phyloP scores from a whole-genome alignment of 2,113 vertebrate genomes.

The Ictalurus furcatus region DNA sequence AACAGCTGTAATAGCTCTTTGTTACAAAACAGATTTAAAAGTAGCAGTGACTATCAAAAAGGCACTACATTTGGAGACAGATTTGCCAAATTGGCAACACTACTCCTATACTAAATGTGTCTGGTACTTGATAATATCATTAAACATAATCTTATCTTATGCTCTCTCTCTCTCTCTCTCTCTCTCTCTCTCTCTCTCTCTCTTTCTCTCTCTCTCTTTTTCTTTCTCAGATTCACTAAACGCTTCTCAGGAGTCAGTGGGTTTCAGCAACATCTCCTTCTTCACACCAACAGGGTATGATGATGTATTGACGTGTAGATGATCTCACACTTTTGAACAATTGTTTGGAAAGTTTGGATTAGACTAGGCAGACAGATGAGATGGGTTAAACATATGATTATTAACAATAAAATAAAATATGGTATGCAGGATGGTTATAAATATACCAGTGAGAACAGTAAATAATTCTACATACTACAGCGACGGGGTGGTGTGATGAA shows the following conservation, averaged over 20 bases:
- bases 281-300: conserved; percentile 77
- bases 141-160: not conserved
- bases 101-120: not conserved
- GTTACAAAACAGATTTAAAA: not conserved
- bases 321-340: not conserved
- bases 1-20: not conserved
- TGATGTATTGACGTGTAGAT: not conserved
- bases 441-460: not conserved
- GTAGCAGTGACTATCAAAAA: not conserved
- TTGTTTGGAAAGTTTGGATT: not conserved
- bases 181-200: not conserved
- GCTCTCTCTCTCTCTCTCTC: not conserved
- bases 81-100: not conserved
- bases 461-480: not conserved
- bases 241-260: conserved; percentile 78
- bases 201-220: not conserved
- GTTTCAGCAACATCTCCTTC: conserved; percentile 77
- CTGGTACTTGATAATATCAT: not conserved
- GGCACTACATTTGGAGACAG: not conserved
- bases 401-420: not conserved
- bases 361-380: not conserved
- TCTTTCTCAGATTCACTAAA: conserved; percentile 69
- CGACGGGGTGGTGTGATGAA: too few relatives aligned
- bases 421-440: not conserved
- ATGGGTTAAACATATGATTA: not conserved